Evolutionary conservation across 92 coral and sea anemone genomes (phyloP), one percentile per base, ranked within the genome.

Genomic region (Pocillopora meandrina): DNA sequence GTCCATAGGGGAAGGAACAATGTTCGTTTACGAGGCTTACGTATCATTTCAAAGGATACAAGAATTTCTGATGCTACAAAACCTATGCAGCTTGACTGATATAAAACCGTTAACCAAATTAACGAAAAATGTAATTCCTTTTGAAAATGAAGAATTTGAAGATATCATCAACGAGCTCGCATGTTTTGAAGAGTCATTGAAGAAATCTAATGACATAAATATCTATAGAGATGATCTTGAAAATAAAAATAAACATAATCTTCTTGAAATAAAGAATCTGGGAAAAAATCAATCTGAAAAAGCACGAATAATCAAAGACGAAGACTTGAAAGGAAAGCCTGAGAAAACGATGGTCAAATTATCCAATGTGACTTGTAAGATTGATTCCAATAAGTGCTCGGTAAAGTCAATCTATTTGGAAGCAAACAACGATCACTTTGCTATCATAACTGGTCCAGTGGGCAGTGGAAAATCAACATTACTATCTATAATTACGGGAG

Each of bases 381-480:
- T 83, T 83, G 80, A 34, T 9, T 11, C 23, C 10, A 66, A 63
- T 49, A 73, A 63, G 31, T 16, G 6, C 11, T 73, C 73, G 13
- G n/a, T 83, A 19, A 57, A 74, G 64, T 62, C 86, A 47, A 17
- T 83, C 19, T 47, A 12, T 74, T 74, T 83, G 33, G 80, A 73
- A 56, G 86, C 80, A 26, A 55, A 74, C 47, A 73, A 83, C 52
- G 56, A 62, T 2, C 56, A 66, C 3, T 74, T 88, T 57, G 78
- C 81, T 21, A 21, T 88, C 35, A 78, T 88, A n/a, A 84, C 89
- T 49, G 91, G 91, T 36, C 72, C 81, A 7, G 91, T 88, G 12
- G 91, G 91, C 21, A 88, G 91, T 65, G 91, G 91, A 33, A 88
- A 88, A 74, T 88, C 91, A n/a, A 77, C 88, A 5, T 77, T 88